Percentiles rank a stretch among this genome's conserved stretches.
These are phyloP conservation scores for Melikaiella ostensackeni DNA, from an alignment of 2,888 invertebrate genomes.

Conservation along the genomic window DNA sequence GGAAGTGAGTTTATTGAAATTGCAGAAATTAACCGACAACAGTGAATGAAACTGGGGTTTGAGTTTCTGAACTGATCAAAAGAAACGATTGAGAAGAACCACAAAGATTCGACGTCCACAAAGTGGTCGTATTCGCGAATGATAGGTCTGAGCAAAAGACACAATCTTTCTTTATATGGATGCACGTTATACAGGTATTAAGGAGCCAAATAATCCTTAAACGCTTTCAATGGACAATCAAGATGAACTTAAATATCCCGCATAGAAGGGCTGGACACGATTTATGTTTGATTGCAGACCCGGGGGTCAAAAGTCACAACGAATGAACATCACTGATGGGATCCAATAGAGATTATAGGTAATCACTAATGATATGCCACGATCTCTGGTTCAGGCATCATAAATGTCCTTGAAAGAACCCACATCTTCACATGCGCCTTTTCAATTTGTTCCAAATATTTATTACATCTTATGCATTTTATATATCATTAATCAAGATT, in stretches of 20 bases:
- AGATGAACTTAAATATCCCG: conserved; percentile 65
- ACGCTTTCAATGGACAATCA: conserved; percentile 34
- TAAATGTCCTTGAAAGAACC: neutral
- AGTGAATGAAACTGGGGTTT: neutral
- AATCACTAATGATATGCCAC: conserved; percentile 67
- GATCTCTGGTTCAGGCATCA: conserved; percentile 45
- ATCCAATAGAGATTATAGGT: conserved; percentile 67
- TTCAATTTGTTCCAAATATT: neutral
- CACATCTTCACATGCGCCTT: neutral
- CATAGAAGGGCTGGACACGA: conserved; percentile 71
- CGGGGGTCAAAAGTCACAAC: conserved; percentile 69
- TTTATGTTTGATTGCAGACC: conserved; percentile 69
- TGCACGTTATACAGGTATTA: conserved; percentile 18
- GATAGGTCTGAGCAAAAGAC: conserved; percentile 30
- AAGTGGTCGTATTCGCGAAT: conserved; percentile 30
- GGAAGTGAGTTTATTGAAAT: neutral
- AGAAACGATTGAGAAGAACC: conserved; percentile 23
- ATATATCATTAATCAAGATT: neutral
- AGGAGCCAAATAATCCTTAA: conserved; percentile 36
- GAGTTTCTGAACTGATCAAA: conserved; percentile 12
- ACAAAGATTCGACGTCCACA: conserved; percentile 26
- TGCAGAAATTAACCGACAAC: neutral
- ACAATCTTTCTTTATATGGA: conserved; percentile 13
- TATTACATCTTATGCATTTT: neutral
- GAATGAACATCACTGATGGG: conserved; percentile 64